Conservation (phyloP, 2,797 vertebrate species). For the Acestrorhynchus altus region DNA sequence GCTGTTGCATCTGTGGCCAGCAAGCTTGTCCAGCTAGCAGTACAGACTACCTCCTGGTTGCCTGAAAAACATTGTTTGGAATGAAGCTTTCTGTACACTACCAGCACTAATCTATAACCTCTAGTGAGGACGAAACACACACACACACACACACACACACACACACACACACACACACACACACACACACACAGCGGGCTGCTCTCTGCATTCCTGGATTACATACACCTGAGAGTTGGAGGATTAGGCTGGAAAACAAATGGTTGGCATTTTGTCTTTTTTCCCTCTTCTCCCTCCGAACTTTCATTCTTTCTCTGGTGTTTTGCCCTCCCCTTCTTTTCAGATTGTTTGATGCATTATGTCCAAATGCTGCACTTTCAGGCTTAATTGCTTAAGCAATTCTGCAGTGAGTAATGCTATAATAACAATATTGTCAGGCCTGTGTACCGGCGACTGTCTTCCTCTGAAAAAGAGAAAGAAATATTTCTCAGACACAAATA, state of each 20-base stretch:
- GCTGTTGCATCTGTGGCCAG: constrained; percentile 53
- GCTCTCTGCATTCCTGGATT: constrained; percentile 49
- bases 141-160: constrained; percentile 53
- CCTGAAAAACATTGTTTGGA: constrained; percentile 5
- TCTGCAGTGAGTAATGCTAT: constrained; percentile 56
- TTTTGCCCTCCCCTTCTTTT: constrained; percentile 12
- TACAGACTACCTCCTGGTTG: constrained; percentile 49
- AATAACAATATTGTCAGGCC: constrained; percentile 56
- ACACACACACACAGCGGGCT: constrained; percentile 28
- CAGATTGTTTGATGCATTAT: constrained; percentile 50
- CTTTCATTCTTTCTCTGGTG: constrained; percentile 28
- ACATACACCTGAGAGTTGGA: constrained; percentile 51
- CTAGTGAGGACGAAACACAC: constrained; percentile 64
- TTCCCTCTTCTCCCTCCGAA: constrained; percentile 3
- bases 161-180: constrained; percentile 51
- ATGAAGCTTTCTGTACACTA: constrained; percentile 40
- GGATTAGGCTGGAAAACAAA: constrained; percentile 56
- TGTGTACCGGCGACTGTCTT: constrained; percentile 17
- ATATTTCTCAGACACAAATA: constrained; percentile 15
- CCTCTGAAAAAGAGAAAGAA: not conserved
- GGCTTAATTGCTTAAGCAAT: constrained; percentile 60
- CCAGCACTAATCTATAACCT: constrained; percentile 58
- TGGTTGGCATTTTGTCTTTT: constrained; percentile 44
- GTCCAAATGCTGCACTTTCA: constrained; percentile 38
- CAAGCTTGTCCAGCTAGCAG: constrained; percentile 32